phyloP scores from a whole-genome alignment of 2,888 invertebrate species.

The Sinelater perroti region DNA sequence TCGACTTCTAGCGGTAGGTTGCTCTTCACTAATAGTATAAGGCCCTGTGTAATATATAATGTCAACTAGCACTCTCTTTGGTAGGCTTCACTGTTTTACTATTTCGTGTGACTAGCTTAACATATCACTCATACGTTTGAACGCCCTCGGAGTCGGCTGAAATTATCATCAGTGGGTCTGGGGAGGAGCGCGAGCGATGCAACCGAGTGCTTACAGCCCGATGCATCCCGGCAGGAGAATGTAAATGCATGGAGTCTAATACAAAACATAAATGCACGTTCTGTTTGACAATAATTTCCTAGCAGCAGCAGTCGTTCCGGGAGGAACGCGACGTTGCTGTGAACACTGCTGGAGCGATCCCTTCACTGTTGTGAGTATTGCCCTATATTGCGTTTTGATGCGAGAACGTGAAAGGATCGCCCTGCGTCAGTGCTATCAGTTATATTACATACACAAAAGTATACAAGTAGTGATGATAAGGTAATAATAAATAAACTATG shows the following conservation, averaged over 20 bases:
- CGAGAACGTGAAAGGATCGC: neutral
- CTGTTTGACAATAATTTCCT: slow-evolving; percentile 25
- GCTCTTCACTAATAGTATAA: slow-evolving; percentile 34
- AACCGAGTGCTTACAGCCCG: too few relatives aligned
- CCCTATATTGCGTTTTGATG: slow-evolving; percentile 5
- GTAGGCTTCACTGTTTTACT: slow-evolving; percentile 44
- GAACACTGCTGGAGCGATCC: slow-evolving; percentile 4
- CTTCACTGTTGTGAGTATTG: neutral
- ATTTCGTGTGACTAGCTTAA: slow-evolving; percentile 49
- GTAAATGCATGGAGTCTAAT: slow-evolving; percentile 20
- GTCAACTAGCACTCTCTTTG: slow-evolving; percentile 45
- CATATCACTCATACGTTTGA: slow-evolving; percentile 47
- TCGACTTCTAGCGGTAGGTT: slow-evolving; percentile 26
- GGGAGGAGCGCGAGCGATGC: neutral
- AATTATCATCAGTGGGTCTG: slow-evolving; percentile 16
- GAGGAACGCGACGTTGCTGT: slow-evolving; percentile 1
- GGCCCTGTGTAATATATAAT: slow-evolving; percentile 38
- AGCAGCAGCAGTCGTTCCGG: slow-evolving; percentile 1
- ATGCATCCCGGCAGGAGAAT: slow-evolving; percentile 8
- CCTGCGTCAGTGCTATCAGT: neutral
- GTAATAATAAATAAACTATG: slow-evolving; percentile 40
- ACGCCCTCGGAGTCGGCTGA: slow-evolving; percentile 10
- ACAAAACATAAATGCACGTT: slow-evolving; percentile 22
- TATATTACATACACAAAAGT: slow-evolving; percentile 24
- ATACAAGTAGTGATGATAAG: too few relatives aligned